Base-by-base conservation (phyloP, 2,888 invertebrate genomes). In the Dryadula phaetusa region DNA sequence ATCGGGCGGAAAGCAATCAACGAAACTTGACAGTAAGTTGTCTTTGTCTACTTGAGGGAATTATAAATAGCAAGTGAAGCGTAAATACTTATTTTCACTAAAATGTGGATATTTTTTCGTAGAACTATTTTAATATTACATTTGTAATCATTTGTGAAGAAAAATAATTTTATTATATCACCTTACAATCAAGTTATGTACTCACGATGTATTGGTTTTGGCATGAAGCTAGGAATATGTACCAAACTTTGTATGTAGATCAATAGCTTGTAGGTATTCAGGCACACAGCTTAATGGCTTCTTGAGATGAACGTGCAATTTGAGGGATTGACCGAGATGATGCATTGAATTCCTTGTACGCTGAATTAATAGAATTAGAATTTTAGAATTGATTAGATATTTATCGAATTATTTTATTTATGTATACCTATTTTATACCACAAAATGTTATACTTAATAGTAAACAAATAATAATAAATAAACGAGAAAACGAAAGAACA, bases 241-340 rank as follows among this genome's bases (percentile, higher is more conserved):
- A 56, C 40, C 16, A 25, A 40, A 56, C 8, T 40, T 56, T 40
- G 22, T n/a, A 28, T 42, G 32, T 60, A 34, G 60, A 53, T 60
- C 18, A 60, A 64, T 53, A 56, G 61, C 53, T 34, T 32, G 64
- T 47, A 32, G 64, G 67, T 62, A 68, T 68, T 56, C 40, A 49
- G 68, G 46, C 42, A 61, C 52, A 52, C 47, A 64, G 42, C 20
- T 22, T 62, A 68, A 68, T 64, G 70, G 72, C 73, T 74, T 72
- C 73, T 75, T 70, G 70, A 72, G 74, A 72, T 75, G 74, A 78
- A 75, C 73, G 72, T 71, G 70, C 73, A 74, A 76, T 78, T 76
- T 74, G 54, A 53, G 56, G 63, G 49, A 34, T 44, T 16, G 28
- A 62, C 52, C 67, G 56, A 67, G 66, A 60, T 58, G 61, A 42